A percentile compares a stretch with the other conserved stretches of the same genome.
These are phyloP conservation scores for Mimumesa dahlbomi DNA, from an alignment of 2,888 invertebrate genomes.

Conservation along the genomic window DNA sequence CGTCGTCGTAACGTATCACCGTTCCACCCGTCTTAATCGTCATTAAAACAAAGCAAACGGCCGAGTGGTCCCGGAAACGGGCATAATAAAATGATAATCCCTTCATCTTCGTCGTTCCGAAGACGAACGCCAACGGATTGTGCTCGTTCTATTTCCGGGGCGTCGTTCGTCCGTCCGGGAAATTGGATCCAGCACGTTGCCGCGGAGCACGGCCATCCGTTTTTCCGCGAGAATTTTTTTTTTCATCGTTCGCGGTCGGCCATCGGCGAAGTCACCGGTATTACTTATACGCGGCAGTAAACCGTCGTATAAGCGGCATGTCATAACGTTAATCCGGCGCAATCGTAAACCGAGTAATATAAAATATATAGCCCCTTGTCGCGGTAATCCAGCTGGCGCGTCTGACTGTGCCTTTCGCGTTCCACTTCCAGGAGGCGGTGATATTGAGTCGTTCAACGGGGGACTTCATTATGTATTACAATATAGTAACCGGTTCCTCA, in stretches of 20 bases:
- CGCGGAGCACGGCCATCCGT: slow-evolving; percentile 1
- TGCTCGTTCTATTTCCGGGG: slow-evolving; percentile 31
- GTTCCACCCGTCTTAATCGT: no score
- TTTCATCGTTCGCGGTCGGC: not conserved
- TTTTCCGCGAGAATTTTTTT: slow-evolving; percentile 12
- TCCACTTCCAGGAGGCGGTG: slow-evolving; percentile 6
- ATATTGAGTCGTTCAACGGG: slow-evolving; percentile 52
- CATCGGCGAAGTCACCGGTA: slow-evolving; percentile 8
- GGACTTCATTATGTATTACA: slow-evolving; percentile 54
- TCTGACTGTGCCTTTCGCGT: slow-evolving; percentile 1
- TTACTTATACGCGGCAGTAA: slow-evolving; percentile 43
- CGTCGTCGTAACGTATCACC: no score
- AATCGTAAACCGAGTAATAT: slow-evolving; percentile 57
- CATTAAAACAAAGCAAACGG: no score
- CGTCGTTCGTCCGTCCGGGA: slow-evolving; percentile 31
- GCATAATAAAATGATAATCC: slow-evolving; percentile 35
- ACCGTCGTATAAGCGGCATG: slow-evolving; percentile 40
- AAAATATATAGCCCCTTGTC: slow-evolving; percentile 50
- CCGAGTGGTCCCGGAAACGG: not conserved
- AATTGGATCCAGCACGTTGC: slow-evolving; percentile 46
- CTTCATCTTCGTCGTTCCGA: slow-evolving; percentile 16
- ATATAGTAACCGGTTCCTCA: slow-evolving; percentile 35
- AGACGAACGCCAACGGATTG: slow-evolving; percentile 33
- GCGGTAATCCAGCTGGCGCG: slow-evolving; percentile 25
- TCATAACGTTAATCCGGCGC: slow-evolving; percentile 54